Conservation (phyloP, 1,140 invertebrate genomes). For the Zaprionus inermis region DNA sequence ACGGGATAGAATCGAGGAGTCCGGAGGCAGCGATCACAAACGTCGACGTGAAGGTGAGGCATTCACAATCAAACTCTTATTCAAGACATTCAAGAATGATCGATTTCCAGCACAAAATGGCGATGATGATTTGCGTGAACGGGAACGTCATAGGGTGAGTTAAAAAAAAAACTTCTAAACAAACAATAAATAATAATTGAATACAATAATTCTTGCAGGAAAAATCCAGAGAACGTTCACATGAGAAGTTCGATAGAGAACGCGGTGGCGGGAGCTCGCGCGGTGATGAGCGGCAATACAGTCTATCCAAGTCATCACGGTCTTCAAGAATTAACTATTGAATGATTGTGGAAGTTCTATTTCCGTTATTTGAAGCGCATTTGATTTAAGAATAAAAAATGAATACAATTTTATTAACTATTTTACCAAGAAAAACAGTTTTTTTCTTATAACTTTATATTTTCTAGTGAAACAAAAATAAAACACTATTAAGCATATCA, state of each 20-base stretch:
- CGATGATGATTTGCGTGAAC: conserved; percentile 73
- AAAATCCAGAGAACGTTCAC: conserved; percentile 78
- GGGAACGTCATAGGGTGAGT: conserved; percentile 79
- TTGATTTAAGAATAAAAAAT: conserved; percentile 54
- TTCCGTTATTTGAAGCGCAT: conserved; percentile 43
- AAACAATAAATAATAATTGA: not conserved
- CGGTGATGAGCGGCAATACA: conserved; percentile 76
- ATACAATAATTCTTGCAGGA: conserved; percentile 52
- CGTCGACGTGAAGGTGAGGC: conserved; percentile 89
- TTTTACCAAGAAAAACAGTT: conserved; percentile 31
- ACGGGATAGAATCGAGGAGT: conserved; percentile 89
- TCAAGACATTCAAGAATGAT: conserved; percentile 49
- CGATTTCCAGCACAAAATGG: conserved; percentile 78
- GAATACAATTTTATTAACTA: conserved; percentile 49
- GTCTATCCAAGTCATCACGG: conserved; percentile 68
- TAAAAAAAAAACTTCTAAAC: not conserved
- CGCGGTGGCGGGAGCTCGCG: conserved; percentile 56
- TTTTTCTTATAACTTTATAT: conserved; percentile 58
- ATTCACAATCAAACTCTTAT: conserved; percentile 32
- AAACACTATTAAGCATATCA: not conserved
- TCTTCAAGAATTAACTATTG: conserved; percentile 75
- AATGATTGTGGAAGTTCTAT: conserved; percentile 16
- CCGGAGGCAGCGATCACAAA: conserved; percentile 88
- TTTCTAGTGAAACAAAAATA: conserved; percentile 51
- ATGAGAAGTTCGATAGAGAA: conserved; percentile 79